These are phyloP conservation scores for Artemia sp. DNA, from an alignment of 2,888 invertebrate species.

Conservation along the genomic window DNA sequence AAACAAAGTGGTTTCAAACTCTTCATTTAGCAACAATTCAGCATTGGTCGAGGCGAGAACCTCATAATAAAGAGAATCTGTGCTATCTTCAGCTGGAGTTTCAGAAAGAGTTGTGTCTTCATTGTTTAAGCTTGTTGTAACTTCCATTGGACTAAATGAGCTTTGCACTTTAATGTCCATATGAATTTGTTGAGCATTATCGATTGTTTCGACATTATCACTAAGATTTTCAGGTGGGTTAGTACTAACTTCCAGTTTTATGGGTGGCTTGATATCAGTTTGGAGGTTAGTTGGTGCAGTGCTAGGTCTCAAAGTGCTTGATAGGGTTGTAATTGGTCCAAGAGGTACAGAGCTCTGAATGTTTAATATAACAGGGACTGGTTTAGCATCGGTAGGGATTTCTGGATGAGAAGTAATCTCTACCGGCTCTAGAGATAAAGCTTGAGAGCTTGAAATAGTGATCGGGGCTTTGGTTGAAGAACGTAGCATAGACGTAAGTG, in stretches of 20 bases:
- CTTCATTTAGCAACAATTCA: too few relatives aligned
- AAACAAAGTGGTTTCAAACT: too few relatives aligned
- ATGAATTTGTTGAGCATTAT: conserved; percentile 1
- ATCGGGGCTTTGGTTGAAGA: conserved; percentile 15
- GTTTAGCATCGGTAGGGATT: not conserved
- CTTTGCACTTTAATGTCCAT: not conserved
- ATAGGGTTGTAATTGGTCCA: not conserved
- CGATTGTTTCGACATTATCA: not conserved
- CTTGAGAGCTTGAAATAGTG: not conserved
- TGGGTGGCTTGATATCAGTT: too few relatives aligned
- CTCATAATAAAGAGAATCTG: too few relatives aligned
- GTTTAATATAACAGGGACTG: conserved; percentile 9
- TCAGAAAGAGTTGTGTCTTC: too few relatives aligned
- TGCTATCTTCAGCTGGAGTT: too few relatives aligned
- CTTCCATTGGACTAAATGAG: not conserved
- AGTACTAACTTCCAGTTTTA: too few relatives aligned
- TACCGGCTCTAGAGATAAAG: too few relatives aligned
- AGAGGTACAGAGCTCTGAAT: not conserved
- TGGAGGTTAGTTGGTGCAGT: too few relatives aligned
- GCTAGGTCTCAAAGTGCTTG: too few relatives aligned
- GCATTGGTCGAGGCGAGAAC: too few relatives aligned
- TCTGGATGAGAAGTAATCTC: not conserved
- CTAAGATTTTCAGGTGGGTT: too few relatives aligned
- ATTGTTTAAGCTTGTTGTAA: not conserved
- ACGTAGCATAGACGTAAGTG: conserved; percentile 30